phyloP scores from a whole-genome alignment of 2,888 invertebrate species.

The Hymenopus coronatus region DNA sequence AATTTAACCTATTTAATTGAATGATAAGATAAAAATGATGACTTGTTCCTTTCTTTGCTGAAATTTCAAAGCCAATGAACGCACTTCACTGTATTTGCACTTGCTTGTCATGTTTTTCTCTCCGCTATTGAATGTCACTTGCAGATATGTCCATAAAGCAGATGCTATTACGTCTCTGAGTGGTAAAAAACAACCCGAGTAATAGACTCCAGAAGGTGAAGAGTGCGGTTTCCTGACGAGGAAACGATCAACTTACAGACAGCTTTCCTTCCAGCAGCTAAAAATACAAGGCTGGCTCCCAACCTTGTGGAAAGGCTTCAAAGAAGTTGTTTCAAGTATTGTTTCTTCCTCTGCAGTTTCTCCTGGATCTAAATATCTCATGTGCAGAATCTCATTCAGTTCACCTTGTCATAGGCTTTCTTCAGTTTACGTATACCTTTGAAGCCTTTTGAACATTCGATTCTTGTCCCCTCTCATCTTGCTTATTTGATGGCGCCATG shows the following conservation, averaged over 20 bases:
- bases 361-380: no score
- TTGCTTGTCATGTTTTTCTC: not conserved
- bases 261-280: not conserved
- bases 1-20: no score
- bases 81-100: not conserved
- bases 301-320: no score
- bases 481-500: no score
- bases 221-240: not conserved
- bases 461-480: no score
- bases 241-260: not conserved
- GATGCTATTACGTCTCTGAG: not conserved
- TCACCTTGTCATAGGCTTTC: no score
- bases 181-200: not conserved
- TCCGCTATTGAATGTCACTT: not conserved
- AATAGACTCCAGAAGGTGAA: not conserved
- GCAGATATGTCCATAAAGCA: not conserved
- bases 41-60: not conserved
- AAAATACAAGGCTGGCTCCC: not conserved
- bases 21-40: no score
- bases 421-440: no score
- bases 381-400: no score
- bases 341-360: no score
- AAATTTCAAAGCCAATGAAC: not conserved
- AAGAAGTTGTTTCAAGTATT: no score
- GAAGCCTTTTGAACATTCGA: no score